These are phyloP conservation scores for Barbus barbus DNA, from an alignment of 2,113 vertebrate genomes.

Conservation along the genomic window DNA sequence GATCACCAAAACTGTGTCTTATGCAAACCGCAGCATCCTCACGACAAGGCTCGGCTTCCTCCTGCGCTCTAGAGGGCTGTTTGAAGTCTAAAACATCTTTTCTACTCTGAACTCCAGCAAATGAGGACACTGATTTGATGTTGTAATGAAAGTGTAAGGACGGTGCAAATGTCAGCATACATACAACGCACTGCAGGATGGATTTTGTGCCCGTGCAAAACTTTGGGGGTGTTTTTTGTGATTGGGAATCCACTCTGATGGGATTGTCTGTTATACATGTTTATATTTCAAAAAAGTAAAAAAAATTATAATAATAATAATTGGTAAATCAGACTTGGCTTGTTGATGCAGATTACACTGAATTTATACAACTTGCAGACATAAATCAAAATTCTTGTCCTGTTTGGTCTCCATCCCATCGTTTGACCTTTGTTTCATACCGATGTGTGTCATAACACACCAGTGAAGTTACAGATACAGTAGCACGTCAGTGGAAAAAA, in stretches of 20 bases:
- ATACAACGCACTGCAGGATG: not conserved
- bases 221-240: not conserved
- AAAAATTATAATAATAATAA: too few relatives aligned
- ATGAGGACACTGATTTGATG: not conserved
- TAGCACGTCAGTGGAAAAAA: not conserved
- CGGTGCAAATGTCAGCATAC: not conserved
- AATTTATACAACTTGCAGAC: not conserved
- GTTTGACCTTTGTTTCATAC: not conserved
- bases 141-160: not conserved
- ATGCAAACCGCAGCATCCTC: slow-evolving; percentile 34
- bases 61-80: not conserved
- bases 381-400: too few relatives aligned
- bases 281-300: not conserved
- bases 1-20: slow-evolving; percentile 38
- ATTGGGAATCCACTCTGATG: not conserved
- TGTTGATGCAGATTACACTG: not conserved
- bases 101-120: slow-evolving; percentile 12
- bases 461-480: not conserved
- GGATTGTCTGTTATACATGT: not conserved
- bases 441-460: not conserved
- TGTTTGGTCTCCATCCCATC: not conserved
- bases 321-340: not conserved
- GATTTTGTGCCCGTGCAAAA: not conserved
- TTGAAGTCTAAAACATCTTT: not conserved
- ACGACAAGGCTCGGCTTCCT: not conserved